phyloP scores from a whole-genome alignment of 2,797 vertebrate genomes.

The Yasuhikotakia modesta region DNA sequence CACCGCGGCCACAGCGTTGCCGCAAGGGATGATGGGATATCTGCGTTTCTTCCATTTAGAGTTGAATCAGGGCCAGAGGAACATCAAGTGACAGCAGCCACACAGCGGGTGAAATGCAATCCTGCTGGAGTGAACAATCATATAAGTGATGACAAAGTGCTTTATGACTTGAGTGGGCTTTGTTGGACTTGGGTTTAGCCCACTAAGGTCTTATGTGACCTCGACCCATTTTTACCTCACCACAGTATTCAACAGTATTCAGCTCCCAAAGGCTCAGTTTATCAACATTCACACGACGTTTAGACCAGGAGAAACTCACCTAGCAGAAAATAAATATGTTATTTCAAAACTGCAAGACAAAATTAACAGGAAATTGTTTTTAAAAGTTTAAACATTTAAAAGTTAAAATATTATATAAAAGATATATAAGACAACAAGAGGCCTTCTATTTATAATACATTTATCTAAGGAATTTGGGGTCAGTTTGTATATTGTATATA shows the following conservation, averaged over 20 bases:
- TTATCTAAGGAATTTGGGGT: too few species aligned
- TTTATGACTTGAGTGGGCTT: conserved; percentile 73
- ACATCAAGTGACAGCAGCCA: conserved; percentile 72
- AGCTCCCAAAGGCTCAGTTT: conserved; percentile 43
- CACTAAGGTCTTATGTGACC: conserved; percentile 73
- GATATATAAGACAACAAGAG: too few species aligned
- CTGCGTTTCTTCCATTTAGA: conserved; percentile 71
- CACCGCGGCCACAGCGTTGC: conserved; percentile 53
- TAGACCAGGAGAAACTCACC: background rate
- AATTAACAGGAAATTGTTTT: too few species aligned
- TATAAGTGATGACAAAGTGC: conserved; percentile 81
- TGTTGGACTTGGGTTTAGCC: conserved; percentile 46
- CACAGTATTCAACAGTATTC: conserved; percentile 60
- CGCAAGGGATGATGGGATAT: conserved; percentile 58
- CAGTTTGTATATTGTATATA: too few species aligned
- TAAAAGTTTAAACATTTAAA: too few species aligned
- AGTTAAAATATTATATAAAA: too few species aligned
- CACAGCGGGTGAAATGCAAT: conserved; percentile 70
- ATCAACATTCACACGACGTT: background rate
- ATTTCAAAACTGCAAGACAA: too few species aligned
- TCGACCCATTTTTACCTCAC: conserved; percentile 73
- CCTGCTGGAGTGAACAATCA: conserved; percentile 78
- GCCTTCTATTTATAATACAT: too few species aligned
- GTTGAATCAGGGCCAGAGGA: conserved; percentile 74
- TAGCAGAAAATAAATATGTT: too few species aligned